Evolutionary conservation across 2,797 vertebrate genomes (phyloP).

Genomic region (Clarias laeviceps): DNA sequence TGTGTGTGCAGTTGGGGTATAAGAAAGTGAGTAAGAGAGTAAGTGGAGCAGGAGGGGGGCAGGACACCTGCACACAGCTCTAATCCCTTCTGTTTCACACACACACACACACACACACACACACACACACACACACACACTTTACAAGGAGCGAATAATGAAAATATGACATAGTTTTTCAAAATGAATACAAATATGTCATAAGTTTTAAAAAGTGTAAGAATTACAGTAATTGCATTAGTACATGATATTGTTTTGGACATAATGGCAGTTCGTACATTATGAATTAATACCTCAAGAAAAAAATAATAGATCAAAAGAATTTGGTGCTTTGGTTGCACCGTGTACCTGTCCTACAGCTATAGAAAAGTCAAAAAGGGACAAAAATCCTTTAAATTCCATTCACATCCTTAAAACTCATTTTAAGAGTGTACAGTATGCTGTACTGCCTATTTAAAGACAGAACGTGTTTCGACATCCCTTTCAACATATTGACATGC

Average conservation of each 20-base stretch:
- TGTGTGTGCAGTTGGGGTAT: not conserved
- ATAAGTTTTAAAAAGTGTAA: not conserved
- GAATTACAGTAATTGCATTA: not conserved
- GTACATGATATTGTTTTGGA: not conserved
- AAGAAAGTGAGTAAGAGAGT: slow-evolving; percentile 35
- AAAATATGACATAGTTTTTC: not conserved
- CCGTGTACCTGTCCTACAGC: not conserved
- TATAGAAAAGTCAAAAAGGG: not conserved
- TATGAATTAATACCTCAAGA: not conserved
- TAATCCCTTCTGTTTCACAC: slow-evolving; percentile 28
- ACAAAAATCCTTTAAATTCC: not conserved
- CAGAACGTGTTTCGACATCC: not conserved
- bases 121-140: slow-evolving; percentile 13
- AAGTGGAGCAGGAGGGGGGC: slow-evolving; percentile 52
- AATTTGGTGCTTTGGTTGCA: not conserved
- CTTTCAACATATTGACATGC: not conserved
- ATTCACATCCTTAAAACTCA: no score
- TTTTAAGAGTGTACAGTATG: not conserved
- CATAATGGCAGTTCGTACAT: not conserved
- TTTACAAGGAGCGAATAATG: not conserved
- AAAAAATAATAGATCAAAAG: no score
- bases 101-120: slow-evolving; percentile 5
- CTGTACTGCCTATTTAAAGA: not conserved
- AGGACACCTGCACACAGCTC: slow-evolving; percentile 68
- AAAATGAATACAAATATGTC: not conserved